Evolutionary conservation across 2,888 invertebrate species (phyloP).

Genomic region (Salticus scenicus): DNA sequence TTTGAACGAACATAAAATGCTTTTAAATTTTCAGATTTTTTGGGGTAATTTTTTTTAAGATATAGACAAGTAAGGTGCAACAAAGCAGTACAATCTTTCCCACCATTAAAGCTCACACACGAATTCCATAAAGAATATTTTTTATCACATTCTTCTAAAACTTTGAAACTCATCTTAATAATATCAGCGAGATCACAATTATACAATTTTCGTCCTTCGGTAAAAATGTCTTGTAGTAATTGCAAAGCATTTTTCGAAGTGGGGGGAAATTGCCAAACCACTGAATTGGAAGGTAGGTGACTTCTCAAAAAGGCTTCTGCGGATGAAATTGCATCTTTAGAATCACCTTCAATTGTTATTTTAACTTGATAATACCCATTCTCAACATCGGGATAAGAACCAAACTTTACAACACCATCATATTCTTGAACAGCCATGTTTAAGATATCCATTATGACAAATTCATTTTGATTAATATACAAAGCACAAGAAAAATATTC

Average conservation of each 20-base stretch:
- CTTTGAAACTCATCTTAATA: constrained; percentile 29
- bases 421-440: constrained; percentile 78
- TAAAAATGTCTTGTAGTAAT: neutral
- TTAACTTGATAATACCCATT: constrained; percentile 79
- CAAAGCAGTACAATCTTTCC: constrained; percentile 97
- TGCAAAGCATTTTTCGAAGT: constrained; percentile 39
- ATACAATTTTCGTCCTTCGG: neutral
- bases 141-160: constrained; percentile 73
- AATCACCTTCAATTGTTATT: constrained; percentile 78
- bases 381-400: constrained; percentile 79
- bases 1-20: constrained; percentile 88
- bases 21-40: constrained; percentile 76
- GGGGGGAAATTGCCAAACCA: constrained; percentile 74
- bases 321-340: constrained; percentile 74
- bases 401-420: constrained; percentile 78
- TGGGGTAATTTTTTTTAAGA: constrained; percentile 73
- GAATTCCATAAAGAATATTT: constrained; percentile 84
- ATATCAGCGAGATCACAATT: neutral
- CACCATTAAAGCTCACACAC: constrained; percentile 96
- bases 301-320: constrained; percentile 76
- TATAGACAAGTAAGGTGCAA: constrained; percentile 83
- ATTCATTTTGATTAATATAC: constrained; percentile 63
- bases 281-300: constrained; percentile 76
- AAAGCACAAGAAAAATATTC: constrained; percentile 38
- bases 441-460: constrained; percentile 75